phyloP scores from a whole-genome alignment of 37 sponge, comb jelly and placozoan genomes.

The Mnemiopsis leidyi region DNA sequence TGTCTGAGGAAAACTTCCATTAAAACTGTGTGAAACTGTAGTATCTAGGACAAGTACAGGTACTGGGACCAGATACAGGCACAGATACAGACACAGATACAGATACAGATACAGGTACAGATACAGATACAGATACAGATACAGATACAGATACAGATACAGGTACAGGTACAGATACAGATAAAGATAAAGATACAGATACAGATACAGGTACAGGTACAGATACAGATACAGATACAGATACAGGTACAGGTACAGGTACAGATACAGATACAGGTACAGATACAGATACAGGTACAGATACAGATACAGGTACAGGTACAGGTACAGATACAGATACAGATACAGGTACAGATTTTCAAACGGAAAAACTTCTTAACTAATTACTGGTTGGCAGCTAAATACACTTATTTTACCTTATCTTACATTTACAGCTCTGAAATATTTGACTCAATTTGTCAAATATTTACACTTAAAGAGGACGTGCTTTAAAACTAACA shows the following conservation, averaged over 20 bases:
- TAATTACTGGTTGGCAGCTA: too few relatives aligned
- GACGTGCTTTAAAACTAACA: too few relatives aligned
- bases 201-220: background rate
- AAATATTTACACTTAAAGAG: too few relatives aligned
- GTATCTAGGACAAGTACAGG: too few relatives aligned
- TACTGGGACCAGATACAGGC: background rate
- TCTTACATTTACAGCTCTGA: too few relatives aligned
- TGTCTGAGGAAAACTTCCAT: slow-evolving; percentile 9
- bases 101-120: background rate
- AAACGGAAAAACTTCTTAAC: background rate
- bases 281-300: background rate
- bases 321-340: background rate
- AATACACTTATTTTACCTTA: too few relatives aligned
- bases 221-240: background rate
- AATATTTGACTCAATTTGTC: too few relatives aligned
- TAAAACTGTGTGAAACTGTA: slow-evolving; percentile 37
- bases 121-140: background rate
- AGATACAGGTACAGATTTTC: background rate
- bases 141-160: background rate
- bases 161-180: background rate
- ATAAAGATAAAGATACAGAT: background rate
- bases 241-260: background rate
- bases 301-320: background rate
- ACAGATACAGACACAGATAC: background rate
- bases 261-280: background rate